Conservation (phyloP, 2,888 invertebrate species). For the Poecilus cupreus region DNA sequence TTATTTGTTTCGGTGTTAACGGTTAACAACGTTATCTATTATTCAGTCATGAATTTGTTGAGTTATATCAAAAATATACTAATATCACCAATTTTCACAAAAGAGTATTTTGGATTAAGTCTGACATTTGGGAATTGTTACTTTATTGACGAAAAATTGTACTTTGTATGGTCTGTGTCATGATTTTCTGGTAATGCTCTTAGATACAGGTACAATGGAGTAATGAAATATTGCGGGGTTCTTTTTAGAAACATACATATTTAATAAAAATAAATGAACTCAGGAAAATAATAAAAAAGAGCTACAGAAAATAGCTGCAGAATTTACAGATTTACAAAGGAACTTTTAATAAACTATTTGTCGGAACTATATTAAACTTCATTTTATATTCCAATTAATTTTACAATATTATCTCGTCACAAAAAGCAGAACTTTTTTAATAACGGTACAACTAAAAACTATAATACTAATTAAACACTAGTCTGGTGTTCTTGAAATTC, state of each 20-base stretch:
- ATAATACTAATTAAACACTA: slow-evolving; percentile 30
- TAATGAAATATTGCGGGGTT: too few species aligned
- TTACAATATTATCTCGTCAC: neutral
- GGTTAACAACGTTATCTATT: too few species aligned
- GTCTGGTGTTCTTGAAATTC: slow-evolving; percentile 2
- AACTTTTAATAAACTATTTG: neutral
- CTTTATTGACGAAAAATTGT: too few species aligned
- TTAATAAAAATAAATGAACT: neutral
- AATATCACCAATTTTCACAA: too few species aligned
- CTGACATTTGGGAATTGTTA: too few species aligned
- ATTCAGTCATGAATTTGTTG: too few species aligned
- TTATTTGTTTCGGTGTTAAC: too few species aligned
- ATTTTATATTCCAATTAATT: neutral
- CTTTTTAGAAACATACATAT: neutral
- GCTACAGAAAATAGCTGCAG: neutral
- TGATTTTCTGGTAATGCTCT: too few species aligned
- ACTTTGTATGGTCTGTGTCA: too few species aligned
- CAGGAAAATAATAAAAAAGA: neutral
- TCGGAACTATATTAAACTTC: neutral
- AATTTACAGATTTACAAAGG: neutral
- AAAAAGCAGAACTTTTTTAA: slow-evolving; percentile 12
- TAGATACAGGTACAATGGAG: too few species aligned
- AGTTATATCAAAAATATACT: too few species aligned
- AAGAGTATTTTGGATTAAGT: too few species aligned
- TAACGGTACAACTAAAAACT: slow-evolving; percentile 15